These are phyloP conservation scores for Achatina immaculata DNA, from an alignment of 1,140 invertebrate genomes.

Conservation along the genomic window DNA sequence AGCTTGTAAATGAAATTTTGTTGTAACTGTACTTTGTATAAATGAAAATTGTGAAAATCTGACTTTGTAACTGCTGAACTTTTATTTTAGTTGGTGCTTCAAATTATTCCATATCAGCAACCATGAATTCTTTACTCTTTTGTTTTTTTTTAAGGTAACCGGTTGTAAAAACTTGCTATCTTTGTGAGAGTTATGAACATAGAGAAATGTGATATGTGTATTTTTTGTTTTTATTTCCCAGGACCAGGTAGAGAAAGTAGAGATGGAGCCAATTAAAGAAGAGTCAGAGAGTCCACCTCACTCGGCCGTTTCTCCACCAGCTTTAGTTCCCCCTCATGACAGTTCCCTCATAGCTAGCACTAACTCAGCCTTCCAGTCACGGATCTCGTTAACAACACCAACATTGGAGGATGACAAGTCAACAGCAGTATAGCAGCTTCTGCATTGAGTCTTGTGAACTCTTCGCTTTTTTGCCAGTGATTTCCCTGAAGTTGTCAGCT, in stretches of 20 bases:
- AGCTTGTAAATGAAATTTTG: no score
- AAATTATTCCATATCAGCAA: no score
- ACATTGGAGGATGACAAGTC: background rate
- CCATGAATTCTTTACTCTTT: no score
- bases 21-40: no score
- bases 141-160: no score
- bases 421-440: background rate
- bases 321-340: slow-evolving; percentile 12
- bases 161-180: no score
- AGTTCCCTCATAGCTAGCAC: slow-evolving; percentile 3
- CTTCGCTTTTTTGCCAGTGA: no score
- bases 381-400: background rate
- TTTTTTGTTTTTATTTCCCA: slow-evolving; percentile 8
- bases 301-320: slow-evolving; percentile 25
- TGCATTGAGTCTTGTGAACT: background rate
- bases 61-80: no score
- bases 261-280: slow-evolving; percentile 65
- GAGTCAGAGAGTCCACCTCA: slow-evolving; percentile 56
- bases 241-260: slow-evolving; percentile 46
- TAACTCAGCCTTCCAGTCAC: slow-evolving; percentile 28
- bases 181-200: no score
- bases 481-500: no score
- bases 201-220: background rate
- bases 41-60: no score
- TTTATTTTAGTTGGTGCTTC: no score